These are phyloP conservation scores for Acyrthosiphon pisum DNA, from an alignment of 1,140 invertebrate genomes.

Conservation along the genomic window DNA sequence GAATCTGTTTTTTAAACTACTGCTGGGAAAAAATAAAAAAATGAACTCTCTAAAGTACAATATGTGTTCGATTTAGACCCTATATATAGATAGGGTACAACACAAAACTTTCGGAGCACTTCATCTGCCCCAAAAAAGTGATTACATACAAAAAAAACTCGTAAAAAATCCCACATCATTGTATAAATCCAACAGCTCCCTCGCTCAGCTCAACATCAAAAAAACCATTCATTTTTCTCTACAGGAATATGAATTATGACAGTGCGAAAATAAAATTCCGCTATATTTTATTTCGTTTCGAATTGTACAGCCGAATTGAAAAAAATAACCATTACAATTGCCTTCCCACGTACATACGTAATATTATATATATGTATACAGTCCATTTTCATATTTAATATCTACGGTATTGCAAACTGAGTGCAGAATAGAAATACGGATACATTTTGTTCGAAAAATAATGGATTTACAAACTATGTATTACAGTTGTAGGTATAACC, in stretches of 20 bases:
- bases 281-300: slow-evolving; percentile 10
- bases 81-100: neutral
- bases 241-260: slow-evolving; percentile 9
- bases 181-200: neutral
- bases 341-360: neutral
- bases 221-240: neutral
- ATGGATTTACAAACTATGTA: neutral
- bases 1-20: neutral
- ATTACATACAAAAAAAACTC: slow-evolving; percentile 6
- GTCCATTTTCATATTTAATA: neutral
- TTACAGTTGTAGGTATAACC: neutral
- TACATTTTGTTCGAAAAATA: neutral
- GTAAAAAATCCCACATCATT: neutral
- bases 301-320: neutral
- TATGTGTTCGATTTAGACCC: neutral
- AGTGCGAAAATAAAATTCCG: neutral
- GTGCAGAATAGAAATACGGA: neutral
- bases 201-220: neutral
- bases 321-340: neutral
- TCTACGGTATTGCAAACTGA: neutral
- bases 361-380: too few relatives aligned
- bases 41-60: neutral
- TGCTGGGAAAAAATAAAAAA: neutral
- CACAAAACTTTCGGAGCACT: neutral
- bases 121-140: neutral